Percentiles rank a stretch among this genome's conserved stretches.
Conservation (phyloP, 1,140 invertebrate species). For the Drosophila novamexicana region DNA sequence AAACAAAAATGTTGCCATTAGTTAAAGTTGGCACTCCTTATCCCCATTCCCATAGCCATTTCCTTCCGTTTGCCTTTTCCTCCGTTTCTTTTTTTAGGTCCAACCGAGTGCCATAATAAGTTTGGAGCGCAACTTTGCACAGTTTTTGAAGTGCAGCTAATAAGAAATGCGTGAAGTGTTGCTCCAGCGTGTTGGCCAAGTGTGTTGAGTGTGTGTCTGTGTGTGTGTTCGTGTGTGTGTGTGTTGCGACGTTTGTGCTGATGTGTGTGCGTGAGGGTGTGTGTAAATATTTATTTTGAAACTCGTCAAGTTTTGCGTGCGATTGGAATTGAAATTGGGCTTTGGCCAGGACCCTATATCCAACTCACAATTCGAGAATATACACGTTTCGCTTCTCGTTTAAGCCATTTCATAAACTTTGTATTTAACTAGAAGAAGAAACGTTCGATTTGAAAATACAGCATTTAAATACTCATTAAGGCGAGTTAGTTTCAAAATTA, state of each 20-base stretch:
- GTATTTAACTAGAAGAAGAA: neutral
- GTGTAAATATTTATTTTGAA: slow-evolving; percentile 73
- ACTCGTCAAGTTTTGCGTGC: slow-evolving; percentile 64
- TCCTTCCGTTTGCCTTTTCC: slow-evolving; percentile 15
- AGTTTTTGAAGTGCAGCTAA: slow-evolving; percentile 62
- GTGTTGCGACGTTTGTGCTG: slow-evolving; percentile 2
- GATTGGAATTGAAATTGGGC: slow-evolving; percentile 44
- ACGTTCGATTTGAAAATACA: neutral
- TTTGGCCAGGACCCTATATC: slow-evolving; percentile 26
- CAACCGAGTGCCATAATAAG: slow-evolving; percentile 56
- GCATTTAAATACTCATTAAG: too few relatives aligned
- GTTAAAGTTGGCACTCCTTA: slow-evolving; percentile 49
- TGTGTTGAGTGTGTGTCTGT: slow-evolving; percentile 22
- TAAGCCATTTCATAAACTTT: slow-evolving; percentile 2
- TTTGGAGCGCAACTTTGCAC: slow-evolving; percentile 48
- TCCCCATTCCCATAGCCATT: neutral
- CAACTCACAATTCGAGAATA: slow-evolving; percentile 4
- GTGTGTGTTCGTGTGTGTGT: neutral
- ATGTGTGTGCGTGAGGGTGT: slow-evolving; percentile 16
- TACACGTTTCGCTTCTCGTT: slow-evolving; percentile 40
- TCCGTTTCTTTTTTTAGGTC: slow-evolving; percentile 28
- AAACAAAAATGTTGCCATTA: slow-evolving; percentile 65
- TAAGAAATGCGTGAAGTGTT: slow-evolving; percentile 77
- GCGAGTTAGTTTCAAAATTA: too few relatives aligned
- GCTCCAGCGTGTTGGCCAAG: slow-evolving; percentile 22